Evolutionary conservation across 2,888 invertebrate genomes (phyloP), one percentile per base, ranked within the genome.

Genomic region (Drosophila trichaetosa): DNA sequence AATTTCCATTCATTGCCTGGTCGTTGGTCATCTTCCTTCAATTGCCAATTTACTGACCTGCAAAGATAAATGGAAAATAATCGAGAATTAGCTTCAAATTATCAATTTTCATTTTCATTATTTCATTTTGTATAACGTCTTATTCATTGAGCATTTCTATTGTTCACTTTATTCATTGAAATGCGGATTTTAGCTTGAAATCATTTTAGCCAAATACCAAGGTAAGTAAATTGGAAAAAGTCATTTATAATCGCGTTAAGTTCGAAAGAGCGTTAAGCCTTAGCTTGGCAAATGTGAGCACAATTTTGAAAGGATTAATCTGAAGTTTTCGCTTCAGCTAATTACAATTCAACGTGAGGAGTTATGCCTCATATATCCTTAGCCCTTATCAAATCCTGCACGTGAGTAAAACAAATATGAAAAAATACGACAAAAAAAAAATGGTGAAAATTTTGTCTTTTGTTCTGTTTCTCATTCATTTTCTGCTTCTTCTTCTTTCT

Each of bases 11-110:
- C 16, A 33, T 46, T 29, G 11, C 24, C 11, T 18, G n/a, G n/a
- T 21, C 13, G 8, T 16, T 31, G 29, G 40, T 16, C 5, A 11
- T 21, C 5, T 24, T 24, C 31, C 5, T 67, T 46, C 29, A 24
- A 46, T 75, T 53, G 52, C 42, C 42, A 76, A 59, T 79, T 80
- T 67, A 83, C 80, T 80, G 66, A 80, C 80, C 80, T 80, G 80
- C 61, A 83, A 80, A 69, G 78, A 82, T 61, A 78, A 74, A 74
- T 64, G 21, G 60, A 48, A 66, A 60, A 83, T 52, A 80, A 76
- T 67, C 36, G 40, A 40, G 38, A 42, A 62, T 83, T 80, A 76
- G 58, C 24, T 31, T 56, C 33, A 56, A 73, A 59, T 54, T 60
- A 36, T 31, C n/a, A 73, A 62, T 54, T 60, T 48, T 31, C n/a